Evolutionary conservation across 1,140 invertebrate genomes (phyloP).

Genomic region (Drosophila nigrodunni): DNA sequence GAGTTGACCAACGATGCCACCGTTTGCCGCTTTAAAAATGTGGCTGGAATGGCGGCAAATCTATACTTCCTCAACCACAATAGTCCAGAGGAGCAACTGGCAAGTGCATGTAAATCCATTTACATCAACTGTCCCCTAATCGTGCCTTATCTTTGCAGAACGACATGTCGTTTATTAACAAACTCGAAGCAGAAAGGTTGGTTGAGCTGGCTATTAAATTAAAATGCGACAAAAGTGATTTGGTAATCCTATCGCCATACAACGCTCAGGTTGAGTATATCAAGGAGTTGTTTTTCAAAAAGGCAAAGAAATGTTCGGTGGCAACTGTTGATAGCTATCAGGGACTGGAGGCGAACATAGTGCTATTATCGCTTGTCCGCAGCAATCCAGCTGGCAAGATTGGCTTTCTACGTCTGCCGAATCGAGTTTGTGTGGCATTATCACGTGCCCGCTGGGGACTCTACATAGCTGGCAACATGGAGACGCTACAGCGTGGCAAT

Average conservation of each 20-base stretch:
- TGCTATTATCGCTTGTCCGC: conserved; percentile 92
- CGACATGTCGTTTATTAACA: conserved; percentile 86
- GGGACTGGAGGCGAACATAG: conserved; percentile 94
- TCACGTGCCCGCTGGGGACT: conserved; percentile 91
- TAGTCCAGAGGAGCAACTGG: conserved; percentile 72
- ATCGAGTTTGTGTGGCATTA: conserved; percentile 93
- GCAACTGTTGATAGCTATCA: conserved; percentile 92
- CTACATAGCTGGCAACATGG: conserved; percentile 89
- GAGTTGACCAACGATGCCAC: conserved; percentile 86
- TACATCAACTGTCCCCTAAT: neutral
- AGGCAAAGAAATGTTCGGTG: conserved; percentile 78
- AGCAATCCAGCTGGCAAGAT: conserved; percentile 89
- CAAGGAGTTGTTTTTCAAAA: neutral
- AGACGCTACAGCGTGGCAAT: conserved; percentile 85
- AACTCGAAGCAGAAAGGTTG: conserved; percentile 87
- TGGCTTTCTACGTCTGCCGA: conserved; percentile 91
- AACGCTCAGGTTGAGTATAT: conserved; percentile 86
- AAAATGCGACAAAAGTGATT: conserved; percentile 86
- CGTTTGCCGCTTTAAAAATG: conserved; percentile 85
- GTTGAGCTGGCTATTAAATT: conserved; percentile 84
- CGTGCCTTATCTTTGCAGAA: conserved; percentile 56
- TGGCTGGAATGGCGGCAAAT: conserved; percentile 86
- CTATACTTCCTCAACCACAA: conserved; percentile 88
- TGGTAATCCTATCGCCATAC: conserved; percentile 90
- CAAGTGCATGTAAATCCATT: conserved; percentile 37